Evolutionary conservation across 2,797 vertebrate species (phyloP), one percentile per base, ranked within the genome.

Genomic region (Chloroceryle inda): DNA sequence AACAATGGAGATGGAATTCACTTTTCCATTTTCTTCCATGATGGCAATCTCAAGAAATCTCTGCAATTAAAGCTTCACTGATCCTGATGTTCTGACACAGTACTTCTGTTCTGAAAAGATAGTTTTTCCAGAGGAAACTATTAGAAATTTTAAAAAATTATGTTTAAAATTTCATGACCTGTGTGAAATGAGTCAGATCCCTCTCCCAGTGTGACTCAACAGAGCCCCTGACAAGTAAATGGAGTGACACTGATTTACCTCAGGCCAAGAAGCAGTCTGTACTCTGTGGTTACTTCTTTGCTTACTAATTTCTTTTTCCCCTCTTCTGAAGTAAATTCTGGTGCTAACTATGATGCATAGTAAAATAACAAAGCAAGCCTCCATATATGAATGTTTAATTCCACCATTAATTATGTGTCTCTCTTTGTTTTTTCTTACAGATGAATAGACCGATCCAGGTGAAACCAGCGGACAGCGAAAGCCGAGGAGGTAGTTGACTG

Each of bases 381-480:
- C 16, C 73, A 31, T 58, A 21, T 74, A 56, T 50, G 42, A 69
- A 61, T 73, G 21, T 50, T 74, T 73, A 42, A 62, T 47, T 62
- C 77, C 35, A 22, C 29, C 49, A 73, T 75, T 80, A 83, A 97
- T 44, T 66, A 88, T 33, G 5, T 10, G 29, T 79, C 22, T 95
- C 45, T 88, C 52, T 92, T 93, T 97, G 78, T 96, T 95, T 94
- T 97, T 96, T 95, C 77, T 98, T 98, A 56, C 98, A 99, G 99
- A 99, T 99, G 99, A 99, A 99, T 98, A 99, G 99, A 98, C 99
- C 99, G 1, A 99, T 99, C 99, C 99, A 99, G 98, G 99, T 99
- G 99, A 99, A 99, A 98, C 99, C 99, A 94, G 99, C 99, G 94
- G 99, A 99, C 99, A 99, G 99, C 85, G 99, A 99, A 98, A 99